These are phyloP conservation scores for Gadopsis bispinosus DNA, from an alignment of 2,797 vertebrate genomes.

Conservation along the genomic window DNA sequence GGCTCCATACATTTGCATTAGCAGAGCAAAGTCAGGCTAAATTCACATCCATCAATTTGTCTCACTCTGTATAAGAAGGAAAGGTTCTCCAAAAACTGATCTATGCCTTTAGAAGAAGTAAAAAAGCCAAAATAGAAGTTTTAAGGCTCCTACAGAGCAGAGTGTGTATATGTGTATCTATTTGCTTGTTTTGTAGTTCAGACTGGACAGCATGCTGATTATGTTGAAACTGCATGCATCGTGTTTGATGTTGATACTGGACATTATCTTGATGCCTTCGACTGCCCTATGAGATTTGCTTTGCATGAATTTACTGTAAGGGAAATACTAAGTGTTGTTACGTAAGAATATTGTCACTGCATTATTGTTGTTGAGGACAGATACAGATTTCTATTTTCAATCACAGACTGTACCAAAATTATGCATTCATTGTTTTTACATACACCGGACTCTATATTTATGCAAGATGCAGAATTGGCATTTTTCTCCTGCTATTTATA, in stretches of 20 bases:
- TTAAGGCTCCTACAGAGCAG: conserved; percentile 1
- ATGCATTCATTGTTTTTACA: conserved; percentile 70
- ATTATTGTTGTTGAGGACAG: conserved; percentile 39
- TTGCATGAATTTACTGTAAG: conserved; percentile 65
- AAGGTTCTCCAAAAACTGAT: conserved; percentile 5
- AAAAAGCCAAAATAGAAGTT: conserved; percentile 13
- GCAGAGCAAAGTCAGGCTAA: conserved; percentile 5
- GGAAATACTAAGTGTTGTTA: conserved; percentile 36
- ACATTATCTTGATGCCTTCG: conserved; percentile 68
- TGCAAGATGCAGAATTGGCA: conserved; percentile 56
- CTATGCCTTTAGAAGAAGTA: conserved; percentile 26
- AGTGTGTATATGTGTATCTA: conserved; percentile 4
- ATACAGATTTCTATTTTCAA: conserved; percentile 70
- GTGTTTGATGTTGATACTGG: conserved; percentile 46
- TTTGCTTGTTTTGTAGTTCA: conserved; percentile 45
- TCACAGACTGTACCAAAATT: conserved; percentile 63
- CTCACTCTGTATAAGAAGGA: background rate
- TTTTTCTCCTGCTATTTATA: conserved; percentile 68
- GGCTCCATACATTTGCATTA: conserved; percentile 6
- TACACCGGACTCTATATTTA: conserved; percentile 65
- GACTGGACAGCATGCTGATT: conserved; percentile 58
- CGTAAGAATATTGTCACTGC: conserved; percentile 40
- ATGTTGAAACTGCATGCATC: conserved; percentile 62
- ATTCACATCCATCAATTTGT: conserved; percentile 10
- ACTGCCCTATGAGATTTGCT: conserved; percentile 76